Conservation (phyloP, 2,113 vertebrate genomes). For the Dissostichus mawsoni region DNA sequence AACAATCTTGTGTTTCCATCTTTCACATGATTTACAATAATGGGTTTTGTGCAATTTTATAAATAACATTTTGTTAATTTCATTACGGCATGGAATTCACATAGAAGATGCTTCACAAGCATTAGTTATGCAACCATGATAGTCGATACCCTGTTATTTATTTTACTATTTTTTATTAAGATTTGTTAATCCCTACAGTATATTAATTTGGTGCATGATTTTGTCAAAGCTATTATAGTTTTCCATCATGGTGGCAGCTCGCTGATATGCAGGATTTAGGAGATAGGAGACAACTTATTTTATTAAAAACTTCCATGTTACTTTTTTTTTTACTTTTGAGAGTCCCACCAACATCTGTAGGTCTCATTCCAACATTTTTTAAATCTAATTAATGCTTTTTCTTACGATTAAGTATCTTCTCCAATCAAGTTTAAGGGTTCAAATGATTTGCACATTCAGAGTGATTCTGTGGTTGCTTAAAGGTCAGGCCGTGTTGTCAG, state of each 20-base stretch:
- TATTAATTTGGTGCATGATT: not conserved
- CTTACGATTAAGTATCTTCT: not conserved
- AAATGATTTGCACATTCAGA: not conserved
- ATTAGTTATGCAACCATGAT: not conserved
- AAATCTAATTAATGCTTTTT: not conserved
- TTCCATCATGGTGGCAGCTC: not conserved
- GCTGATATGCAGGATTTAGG: not conserved
- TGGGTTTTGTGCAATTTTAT: not conserved
- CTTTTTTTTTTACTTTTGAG: not conserved
- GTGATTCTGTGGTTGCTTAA: not conserved
- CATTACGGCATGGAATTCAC: not conserved
- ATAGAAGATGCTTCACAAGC: not conserved
- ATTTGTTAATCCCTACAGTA: not conserved
- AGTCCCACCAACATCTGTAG: slow-evolving; percentile 10
- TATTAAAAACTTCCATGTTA: too few species aligned
- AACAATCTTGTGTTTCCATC: not conserved
- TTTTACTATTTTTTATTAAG: not conserved
- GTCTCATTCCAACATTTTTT: not conserved
- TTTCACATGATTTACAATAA: not conserved
- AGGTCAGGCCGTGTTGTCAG: slow-evolving; percentile 11
- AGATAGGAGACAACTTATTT: too few species aligned
- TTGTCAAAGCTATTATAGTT: not conserved
- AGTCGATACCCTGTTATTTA: not conserved
- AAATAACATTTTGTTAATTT: not conserved
- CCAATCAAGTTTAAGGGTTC: not conserved